phyloP scores from a whole-genome alignment of 64 coral and sea anemone genomes.

The Platygyra sinensis region DNA sequence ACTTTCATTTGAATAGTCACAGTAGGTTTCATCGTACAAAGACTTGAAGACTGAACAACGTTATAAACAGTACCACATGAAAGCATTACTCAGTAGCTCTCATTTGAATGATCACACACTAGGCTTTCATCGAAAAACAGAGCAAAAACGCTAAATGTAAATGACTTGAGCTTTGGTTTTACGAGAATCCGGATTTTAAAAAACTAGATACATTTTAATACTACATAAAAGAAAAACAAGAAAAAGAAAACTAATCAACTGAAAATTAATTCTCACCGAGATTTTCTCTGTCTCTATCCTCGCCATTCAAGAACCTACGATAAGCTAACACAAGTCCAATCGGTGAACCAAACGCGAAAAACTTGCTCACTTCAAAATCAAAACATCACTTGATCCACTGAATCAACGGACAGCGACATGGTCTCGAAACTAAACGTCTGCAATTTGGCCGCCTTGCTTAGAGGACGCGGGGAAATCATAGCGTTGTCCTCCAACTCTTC shows the following conservation, averaged over 20 bases:
- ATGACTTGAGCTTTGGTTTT: too few species aligned
- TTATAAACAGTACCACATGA: too few species aligned
- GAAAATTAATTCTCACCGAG: background rate
- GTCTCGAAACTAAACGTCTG: conserved; percentile 79
- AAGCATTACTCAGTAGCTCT: too few species aligned
- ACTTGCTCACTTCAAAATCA: conserved; percentile 91
- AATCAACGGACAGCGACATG: conserved; percentile 77
- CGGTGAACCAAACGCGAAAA: conserved; percentile 98
- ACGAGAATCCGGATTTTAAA: too few species aligned
- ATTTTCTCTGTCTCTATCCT: conserved; percentile 54
- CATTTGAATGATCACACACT: too few species aligned
- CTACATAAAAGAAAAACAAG: background rate
- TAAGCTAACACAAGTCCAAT: conserved; percentile 93
- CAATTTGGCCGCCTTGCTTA: conserved; percentile 32
- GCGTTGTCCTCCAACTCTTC: conserved; percentile 5
- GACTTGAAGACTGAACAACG: too few species aligned
- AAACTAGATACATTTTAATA: too few species aligned
- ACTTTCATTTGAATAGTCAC: too few species aligned
- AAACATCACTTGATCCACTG: conserved; percentile 74
- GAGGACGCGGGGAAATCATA: conserved; percentile 22
- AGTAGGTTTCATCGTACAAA: too few species aligned
- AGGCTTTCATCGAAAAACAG: too few species aligned
- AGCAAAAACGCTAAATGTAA: too few species aligned
- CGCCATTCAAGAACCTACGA: conserved; percentile 65
- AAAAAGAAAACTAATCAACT: background rate